Conservation (phyloP, 2,797 vertebrate species). For the Petrocephalus schoutedeni region DNA sequence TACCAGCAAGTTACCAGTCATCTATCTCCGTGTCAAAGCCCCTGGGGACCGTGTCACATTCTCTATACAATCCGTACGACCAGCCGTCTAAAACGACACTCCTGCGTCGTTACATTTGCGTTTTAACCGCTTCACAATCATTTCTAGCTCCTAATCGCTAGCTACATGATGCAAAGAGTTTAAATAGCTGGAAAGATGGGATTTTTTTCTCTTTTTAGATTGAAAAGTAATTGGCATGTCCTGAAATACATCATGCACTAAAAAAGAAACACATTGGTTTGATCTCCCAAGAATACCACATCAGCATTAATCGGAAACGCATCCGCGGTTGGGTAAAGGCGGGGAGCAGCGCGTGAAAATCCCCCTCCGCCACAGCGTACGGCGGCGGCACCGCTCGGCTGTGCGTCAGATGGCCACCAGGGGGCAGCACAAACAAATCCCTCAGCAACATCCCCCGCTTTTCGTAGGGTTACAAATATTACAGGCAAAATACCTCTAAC, state of each 20-base stretch:
- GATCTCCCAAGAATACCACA: not conserved
- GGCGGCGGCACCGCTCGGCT: not conserved
- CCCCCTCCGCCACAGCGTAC: not conserved
- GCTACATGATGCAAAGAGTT: not conserved
- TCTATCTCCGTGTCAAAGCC: not conserved
- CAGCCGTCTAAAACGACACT: not conserved
- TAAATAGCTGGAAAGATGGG: not conserved
- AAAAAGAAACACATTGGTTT: not conserved
- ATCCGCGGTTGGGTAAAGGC: not conserved
- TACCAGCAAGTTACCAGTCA: not conserved
- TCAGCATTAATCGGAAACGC: not conserved
- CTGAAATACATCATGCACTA: not conserved
- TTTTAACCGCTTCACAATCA: not conserved
- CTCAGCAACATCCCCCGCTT: not conserved
- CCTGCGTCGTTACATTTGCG: not conserved
- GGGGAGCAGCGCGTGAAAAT: not conserved
- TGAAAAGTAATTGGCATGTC: not conserved
- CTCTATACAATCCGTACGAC: not conserved
- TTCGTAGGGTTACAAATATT: not conserved
- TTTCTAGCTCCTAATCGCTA: not conserved
- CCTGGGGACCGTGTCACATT: not conserved
- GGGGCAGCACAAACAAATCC: constrained; percentile 14
- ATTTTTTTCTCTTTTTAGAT: not conserved
- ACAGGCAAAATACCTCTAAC: not conserved
- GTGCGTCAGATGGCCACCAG: not conserved